Conservation (phyloP, 2,888 invertebrate genomes). For the Meteorus colon region DNA sequence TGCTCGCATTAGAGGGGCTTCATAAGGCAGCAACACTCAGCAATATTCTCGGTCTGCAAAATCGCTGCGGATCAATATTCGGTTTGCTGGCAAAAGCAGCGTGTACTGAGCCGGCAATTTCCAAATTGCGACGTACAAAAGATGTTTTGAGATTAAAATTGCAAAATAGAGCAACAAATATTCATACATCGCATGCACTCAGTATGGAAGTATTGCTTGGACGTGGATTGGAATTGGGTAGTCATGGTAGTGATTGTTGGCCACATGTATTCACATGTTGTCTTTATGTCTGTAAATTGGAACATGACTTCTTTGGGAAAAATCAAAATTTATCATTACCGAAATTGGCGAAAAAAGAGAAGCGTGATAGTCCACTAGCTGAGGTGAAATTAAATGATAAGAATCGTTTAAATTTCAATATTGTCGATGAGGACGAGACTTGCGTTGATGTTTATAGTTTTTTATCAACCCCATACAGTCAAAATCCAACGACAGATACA, state of each 20-base stretch:
- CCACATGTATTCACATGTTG: slow-evolving; percentile 94
- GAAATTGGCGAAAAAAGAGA: slow-evolving; percentile 80
- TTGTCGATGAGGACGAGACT: slow-evolving; percentile 83
- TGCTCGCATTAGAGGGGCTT: slow-evolving; percentile 90
- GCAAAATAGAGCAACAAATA: slow-evolving; percentile 81
- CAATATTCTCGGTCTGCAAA: slow-evolving; percentile 89
- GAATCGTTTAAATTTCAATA: slow-evolving; percentile 77
- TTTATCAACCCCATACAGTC: slow-evolving; percentile 80
- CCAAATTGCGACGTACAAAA: slow-evolving; percentile 69
- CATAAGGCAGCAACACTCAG: slow-evolving; percentile 94
- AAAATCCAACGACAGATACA: slow-evolving; percentile 75
- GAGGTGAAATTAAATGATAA: slow-evolving; percentile 79
- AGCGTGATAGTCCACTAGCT: slow-evolving; percentile 74
- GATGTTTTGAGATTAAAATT: slow-evolving; percentile 69
- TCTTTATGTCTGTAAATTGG: slow-evolving; percentile 92
- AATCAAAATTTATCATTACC: slow-evolving; percentile 82
- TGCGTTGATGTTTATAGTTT: slow-evolving; percentile 91
- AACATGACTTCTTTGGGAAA: slow-evolving; percentile 91
- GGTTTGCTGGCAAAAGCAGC: slow-evolving; percentile 91
- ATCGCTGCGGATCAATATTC: slow-evolving; percentile 92
- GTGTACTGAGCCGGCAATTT: slow-evolving; percentile 80
- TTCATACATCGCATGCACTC: slow-evolving; percentile 91
- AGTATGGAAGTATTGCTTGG: slow-evolving; percentile 93
- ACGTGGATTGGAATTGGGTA: slow-evolving; percentile 91
- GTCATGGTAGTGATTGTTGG: slow-evolving; percentile 96